Evolutionary conservation across 1,140 invertebrate species (phyloP).

Genomic region (Hesperophylax magnus): DNA sequence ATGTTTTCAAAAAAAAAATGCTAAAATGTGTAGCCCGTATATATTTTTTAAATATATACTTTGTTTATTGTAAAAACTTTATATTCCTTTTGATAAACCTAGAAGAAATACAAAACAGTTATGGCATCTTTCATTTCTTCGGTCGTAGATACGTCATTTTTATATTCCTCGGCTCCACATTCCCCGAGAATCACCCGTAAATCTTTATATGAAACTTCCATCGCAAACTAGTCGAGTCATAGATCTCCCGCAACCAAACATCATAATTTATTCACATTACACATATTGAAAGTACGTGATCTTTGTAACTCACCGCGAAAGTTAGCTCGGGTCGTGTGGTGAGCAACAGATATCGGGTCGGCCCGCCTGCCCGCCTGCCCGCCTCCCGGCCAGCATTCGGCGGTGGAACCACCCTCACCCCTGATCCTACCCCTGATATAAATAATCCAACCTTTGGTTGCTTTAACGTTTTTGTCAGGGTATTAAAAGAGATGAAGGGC

Average conservation of each 20-base stretch:
- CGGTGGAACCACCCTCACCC: neutral
- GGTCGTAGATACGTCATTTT: too few species aligned
- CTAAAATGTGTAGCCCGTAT: too few species aligned
- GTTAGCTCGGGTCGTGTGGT: neutral
- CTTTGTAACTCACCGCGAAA: conserved; percentile 5
- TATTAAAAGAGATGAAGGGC: conserved; percentile 8
- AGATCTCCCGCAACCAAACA: conserved; percentile 13
- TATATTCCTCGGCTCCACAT: too few species aligned
- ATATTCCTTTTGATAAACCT: too few species aligned
- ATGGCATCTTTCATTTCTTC: too few species aligned
- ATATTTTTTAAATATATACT: too few species aligned
- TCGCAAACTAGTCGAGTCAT: neutral
- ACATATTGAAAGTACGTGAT: conserved; percentile 40
- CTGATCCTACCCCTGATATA: neutral
- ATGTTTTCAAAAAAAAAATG: too few species aligned
- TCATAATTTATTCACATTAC: conserved; percentile 44
- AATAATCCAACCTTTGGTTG: conserved; percentile 9
- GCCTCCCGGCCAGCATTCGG: neutral
- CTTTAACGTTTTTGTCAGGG: conserved; percentile 29
- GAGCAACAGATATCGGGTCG: conserved; percentile 28
- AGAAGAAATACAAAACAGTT: too few species aligned
- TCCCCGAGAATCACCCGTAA: neutral
- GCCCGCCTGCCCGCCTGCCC: neutral
- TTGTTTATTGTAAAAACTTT: too few species aligned
- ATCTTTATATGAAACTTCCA: conserved; percentile 27